phyloP scores from a whole-genome alignment of 2,797 vertebrate genomes.

The Dicrostonyx torquatus region DNA sequence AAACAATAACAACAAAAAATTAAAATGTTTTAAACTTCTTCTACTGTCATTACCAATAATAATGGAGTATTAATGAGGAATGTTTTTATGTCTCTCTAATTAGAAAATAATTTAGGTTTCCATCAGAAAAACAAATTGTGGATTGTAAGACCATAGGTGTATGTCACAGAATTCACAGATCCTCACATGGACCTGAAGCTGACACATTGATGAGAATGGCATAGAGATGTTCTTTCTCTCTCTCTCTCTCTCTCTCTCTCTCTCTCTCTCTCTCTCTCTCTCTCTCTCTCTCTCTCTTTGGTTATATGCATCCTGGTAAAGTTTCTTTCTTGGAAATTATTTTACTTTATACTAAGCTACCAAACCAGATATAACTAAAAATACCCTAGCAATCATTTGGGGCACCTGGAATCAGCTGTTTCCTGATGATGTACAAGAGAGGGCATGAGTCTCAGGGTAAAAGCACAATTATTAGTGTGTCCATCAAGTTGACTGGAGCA shows the following conservation, averaged over 20 bases:
- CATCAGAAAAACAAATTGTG: neutral
- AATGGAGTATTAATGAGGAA: neutral
- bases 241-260: neutral
- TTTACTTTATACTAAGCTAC: constrained; percentile 2
- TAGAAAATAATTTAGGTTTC: neutral
- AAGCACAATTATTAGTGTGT: neutral
- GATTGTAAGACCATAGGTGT: neutral
- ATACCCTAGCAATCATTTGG: neutral
- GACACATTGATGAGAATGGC: neutral
- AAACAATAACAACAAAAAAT: neutral
- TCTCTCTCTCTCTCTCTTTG: neutral
- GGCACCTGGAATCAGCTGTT: neutral
- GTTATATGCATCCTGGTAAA: neutral
- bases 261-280: too few species aligned
- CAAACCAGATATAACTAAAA: neutral
- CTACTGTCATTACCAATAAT: neutral
- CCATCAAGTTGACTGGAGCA: neutral
- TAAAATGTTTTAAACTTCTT: neutral
- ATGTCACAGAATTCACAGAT: neutral
- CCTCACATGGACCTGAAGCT: neutral
- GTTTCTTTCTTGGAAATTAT: neutral
- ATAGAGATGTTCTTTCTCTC: neutral
- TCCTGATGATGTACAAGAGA: neutral
- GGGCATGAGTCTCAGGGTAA: neutral
- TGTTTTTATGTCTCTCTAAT: neutral